Evolutionary conservation across 2,888 invertebrate species (phyloP), one percentile per base, ranked within the genome.

Genomic region (Apamea anceps): DNA sequence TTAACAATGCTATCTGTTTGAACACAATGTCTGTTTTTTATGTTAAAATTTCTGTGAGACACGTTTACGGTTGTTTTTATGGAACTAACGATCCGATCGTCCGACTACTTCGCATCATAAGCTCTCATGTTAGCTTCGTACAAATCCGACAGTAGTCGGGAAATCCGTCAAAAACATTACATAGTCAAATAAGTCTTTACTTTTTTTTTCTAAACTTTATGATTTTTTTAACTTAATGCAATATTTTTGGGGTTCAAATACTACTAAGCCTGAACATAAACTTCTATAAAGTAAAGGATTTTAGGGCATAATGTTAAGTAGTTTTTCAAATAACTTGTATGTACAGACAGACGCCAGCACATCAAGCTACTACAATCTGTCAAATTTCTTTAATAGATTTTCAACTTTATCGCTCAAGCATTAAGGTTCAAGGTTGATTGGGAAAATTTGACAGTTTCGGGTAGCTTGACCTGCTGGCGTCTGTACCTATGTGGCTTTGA

Each of bases 261-360:
- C 18, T 21, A n/a, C 18, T 48, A 71, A n/a, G 37, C 45, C 45
- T 57, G 37, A 73, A 65, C 21, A 63, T 65, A 28, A 12, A 51
- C 18, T 18, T 73, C 54, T 79, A 13, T 74, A 51, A 21, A 65
- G 4, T n/a, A 42, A 72, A 45, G 25, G 81, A 54, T 45, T 45
- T 82, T 32, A n/a, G 45, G 48, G 18, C 18, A 57, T 71, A 62
- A 37, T 72, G 1, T 57, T 62, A 65, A 68, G 70, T 68, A 18
- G 42, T 79, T 87, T 74, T 82, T 85, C 79, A 85, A 87, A 82
- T 85, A 88, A 82, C 80, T 85, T 54, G 67, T 81, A 62, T 51
- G 62, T n/a, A n/a, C n/a, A n/a, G n/a, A n/a, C n/a, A n/a, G n/a
- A n/a, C n/a, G n/a, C n/a, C n/a, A n/a, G n/a, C n/a, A n/a, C n/a